Base-by-base conservation (phyloP, 2,113 vertebrate genomes). In the Heterotis niloticus region DNA sequence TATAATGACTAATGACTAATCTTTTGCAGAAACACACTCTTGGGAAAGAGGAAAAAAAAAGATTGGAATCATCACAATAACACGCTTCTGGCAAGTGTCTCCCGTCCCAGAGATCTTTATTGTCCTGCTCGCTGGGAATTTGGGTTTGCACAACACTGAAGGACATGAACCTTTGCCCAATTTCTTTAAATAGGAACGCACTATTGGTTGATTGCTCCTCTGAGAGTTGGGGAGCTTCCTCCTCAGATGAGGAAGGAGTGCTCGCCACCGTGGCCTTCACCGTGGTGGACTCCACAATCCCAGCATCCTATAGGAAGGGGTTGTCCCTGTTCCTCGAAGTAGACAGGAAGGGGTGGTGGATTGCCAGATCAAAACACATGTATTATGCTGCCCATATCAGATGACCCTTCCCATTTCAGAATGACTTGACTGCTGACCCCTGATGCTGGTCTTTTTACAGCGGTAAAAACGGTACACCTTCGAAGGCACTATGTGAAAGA, bases 181-280 rank as follows among this genome's bases (percentile, higher is more conserved):
- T 94, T 96, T 90, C 94, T 95, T 97, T 94, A 95, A 96, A 97
- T 96, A 96, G 94, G 93, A 94, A 91, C 86, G 69, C 93, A 91
- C 93, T 92, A 93, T 92, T 88, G 86, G 90, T 86, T 94, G 92
- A 96, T 94, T 94, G 91, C 91, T 94, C 95, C 91, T 93, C 86
- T 87, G 95, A 93, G 96, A 89, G 88, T 89, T 89, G 83, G 83
- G 90, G 88, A 82, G 93, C 92, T 96, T 97, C 95, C 96, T 96
- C 85, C 82, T 64, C 89, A 93, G 93, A 96, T 94, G 93, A 96
- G 90, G 88, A 94, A 94, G 85, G 93, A 93, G 90, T 88, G 83
- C 85, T 84, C 77, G 85, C 87, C 91, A 90, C 88, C 83, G 88
- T 86, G 84, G 87, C 76, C 86, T 85, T 20, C 16, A 20, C 64